Conservation (phyloP, 2,113 vertebrate species). For the Corythoichthys intestinalis region DNA sequence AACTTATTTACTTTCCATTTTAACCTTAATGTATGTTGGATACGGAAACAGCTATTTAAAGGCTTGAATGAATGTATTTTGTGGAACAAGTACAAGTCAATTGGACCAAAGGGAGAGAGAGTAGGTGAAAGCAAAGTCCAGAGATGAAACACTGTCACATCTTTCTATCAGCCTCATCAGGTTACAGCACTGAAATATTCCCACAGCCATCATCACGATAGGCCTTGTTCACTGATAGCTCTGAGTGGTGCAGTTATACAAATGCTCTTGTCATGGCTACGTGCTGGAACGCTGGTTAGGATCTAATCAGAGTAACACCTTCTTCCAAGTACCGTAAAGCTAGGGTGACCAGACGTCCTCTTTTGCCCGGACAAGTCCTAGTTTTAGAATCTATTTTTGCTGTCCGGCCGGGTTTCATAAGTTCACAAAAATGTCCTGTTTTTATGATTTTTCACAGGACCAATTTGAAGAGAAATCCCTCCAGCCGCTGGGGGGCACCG, state of each 20-base stretch:
- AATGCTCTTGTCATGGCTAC: not conserved
- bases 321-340: not conserved
- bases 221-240: conserved; percentile 1
- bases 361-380: too few species aligned
- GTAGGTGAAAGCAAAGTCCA: not conserved
- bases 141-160: not conserved
- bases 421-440: too few species aligned
- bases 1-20: not conserved
- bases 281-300: not conserved
- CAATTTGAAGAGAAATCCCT: too few species aligned
- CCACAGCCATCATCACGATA: not conserved
- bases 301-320: not conserved
- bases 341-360: too few species aligned
- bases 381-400: too few species aligned
- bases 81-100: not conserved
- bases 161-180: not conserved
- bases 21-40: not conserved
- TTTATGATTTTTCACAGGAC: too few species aligned
- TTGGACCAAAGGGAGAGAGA: not conserved
- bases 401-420: too few species aligned
- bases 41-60: not conserved
- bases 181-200: conserved; percentile 3
- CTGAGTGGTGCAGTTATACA: not conserved
- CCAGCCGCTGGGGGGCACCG: too few species aligned
- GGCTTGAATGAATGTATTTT: not conserved